A percentile compares a stretch with the other conserved stretches of the same genome.
phyloP scores from a whole-genome alignment of 2,888 invertebrate genomes.

The Hyles lineata region DNA sequence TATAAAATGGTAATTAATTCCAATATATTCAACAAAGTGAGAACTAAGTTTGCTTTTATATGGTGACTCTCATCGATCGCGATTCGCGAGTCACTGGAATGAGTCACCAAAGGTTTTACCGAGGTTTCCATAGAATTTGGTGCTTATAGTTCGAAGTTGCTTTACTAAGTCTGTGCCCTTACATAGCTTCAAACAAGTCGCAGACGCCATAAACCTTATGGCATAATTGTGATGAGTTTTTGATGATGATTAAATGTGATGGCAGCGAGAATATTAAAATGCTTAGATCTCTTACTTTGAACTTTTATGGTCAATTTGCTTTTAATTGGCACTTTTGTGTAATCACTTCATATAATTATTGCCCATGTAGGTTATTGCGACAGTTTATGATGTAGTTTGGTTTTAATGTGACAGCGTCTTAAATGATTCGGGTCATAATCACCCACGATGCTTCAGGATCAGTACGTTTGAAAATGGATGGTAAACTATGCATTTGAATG shows the following conservation, averaged over 20 bases:
- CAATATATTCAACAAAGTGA: too few species aligned
- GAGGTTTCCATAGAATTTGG: neutral
- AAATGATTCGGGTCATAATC: neutral
- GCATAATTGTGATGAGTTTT: slow-evolving; percentile 21
- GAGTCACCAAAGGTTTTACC: too few species aligned
- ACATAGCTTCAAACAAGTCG: slow-evolving; percentile 1
- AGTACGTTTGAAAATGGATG: too few species aligned
- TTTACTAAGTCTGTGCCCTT: neutral
- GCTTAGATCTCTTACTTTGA: slow-evolving; percentile 12
- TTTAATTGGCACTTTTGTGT: slow-evolving; percentile 6
- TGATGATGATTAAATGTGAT: slow-evolving; percentile 23
- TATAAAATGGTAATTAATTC: too few species aligned
- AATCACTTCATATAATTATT: neutral
- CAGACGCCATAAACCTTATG: neutral
- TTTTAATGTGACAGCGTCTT: neutral
- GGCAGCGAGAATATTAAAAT: neutral
- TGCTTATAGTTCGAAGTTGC: neutral
- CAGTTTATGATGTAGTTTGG: neutral
- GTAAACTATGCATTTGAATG: too few species aligned
- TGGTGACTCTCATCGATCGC: too few species aligned
- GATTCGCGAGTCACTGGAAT: too few species aligned
- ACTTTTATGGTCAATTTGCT: slow-evolving; percentile 5
- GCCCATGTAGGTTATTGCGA: neutral
- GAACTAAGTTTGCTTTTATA: too few species aligned
- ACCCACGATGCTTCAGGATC: too few species aligned